phyloP scores from a whole-genome alignment of 2,113 vertebrate genomes.

The Holacanthus passer region DNA sequence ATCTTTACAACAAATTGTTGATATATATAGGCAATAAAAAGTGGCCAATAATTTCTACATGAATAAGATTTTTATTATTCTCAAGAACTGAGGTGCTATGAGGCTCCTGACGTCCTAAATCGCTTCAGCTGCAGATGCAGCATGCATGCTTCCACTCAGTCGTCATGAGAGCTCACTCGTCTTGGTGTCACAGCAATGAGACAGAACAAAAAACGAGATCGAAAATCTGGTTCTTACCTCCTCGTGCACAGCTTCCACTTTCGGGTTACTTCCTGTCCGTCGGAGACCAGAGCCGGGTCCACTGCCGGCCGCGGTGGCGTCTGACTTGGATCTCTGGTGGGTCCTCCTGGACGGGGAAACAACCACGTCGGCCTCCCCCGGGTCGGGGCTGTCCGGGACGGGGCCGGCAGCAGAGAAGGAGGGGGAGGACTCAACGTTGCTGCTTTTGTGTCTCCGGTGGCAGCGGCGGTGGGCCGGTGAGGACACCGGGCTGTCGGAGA shows the following conservation, averaged over 20 bases:
- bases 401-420: not conserved
- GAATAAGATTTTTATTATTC: no score
- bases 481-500: constrained; percentile 20
- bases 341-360: constrained; percentile 93
- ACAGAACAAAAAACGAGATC: not conserved
- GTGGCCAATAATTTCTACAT: no score
- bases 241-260: constrained; percentile 92
- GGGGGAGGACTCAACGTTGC: constrained; percentile 26
- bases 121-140: no score
- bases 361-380: constrained; percentile 66
- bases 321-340: constrained; percentile 97
- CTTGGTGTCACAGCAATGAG: not conserved
- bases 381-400: constrained; percentile 60
- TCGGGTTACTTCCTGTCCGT: constrained; percentile 95
- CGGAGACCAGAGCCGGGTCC: constrained; percentile 83
- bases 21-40: no score
- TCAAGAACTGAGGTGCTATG: no score
- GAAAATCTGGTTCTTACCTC: constrained; percentile 84
- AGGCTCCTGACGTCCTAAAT: no score
- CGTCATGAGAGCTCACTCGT: no score
- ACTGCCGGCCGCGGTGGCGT: constrained; percentile 90
- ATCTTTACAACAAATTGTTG: no score
- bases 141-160: no score
- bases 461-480: constrained; percentile 54
- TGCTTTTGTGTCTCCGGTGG: constrained; percentile 68